Evolutionary conservation across 1,140 invertebrate genomes (phyloP).

Genomic region (Drosophila suzukii): DNA sequence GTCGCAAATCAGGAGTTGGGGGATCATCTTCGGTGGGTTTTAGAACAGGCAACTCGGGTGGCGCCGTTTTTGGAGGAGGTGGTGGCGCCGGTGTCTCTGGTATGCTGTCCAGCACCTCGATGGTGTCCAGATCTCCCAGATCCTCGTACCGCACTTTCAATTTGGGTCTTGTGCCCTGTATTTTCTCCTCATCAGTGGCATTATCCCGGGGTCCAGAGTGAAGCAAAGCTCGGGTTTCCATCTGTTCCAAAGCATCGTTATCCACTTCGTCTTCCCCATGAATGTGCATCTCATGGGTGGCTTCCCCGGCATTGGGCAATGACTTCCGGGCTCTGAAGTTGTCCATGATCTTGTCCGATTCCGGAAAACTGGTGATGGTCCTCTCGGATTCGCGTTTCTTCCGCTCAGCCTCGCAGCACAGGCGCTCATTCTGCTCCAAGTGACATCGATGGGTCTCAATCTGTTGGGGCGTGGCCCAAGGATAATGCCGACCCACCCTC

Average conservation of each 20-base stretch:
- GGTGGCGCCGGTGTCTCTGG: slow-evolving; percentile 71
- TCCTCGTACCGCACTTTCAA: slow-evolving; percentile 33
- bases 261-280: slow-evolving; percentile 67
- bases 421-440: slow-evolving; percentile 58
- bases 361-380: slow-evolving; percentile 70
- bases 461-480: slow-evolving; percentile 86
- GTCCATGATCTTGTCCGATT: slow-evolving; percentile 77
- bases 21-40: slow-evolving; percentile 34
- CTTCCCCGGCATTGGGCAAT: not conserved
- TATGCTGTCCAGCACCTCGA: slow-evolving; percentile 70
- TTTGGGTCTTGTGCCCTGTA: slow-evolving; percentile 42
- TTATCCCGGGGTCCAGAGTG: slow-evolving; percentile 52
- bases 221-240: slow-evolving; percentile 55
- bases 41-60: slow-evolving; percentile 40
- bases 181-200: slow-evolving; percentile 76
- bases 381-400: slow-evolving; percentile 75
- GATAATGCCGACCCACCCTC: slow-evolving; percentile 89
- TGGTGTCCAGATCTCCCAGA: slow-evolving; percentile 46
- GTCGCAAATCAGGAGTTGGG: slow-evolving; percentile 54
- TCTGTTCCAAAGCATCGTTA: slow-evolving; percentile 63
- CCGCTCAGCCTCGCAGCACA: slow-evolving; percentile 53
- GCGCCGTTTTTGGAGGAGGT: slow-evolving; percentile 58
- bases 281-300: slow-evolving; percentile 54
- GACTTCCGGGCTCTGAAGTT: slow-evolving; percentile 58
- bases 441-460: slow-evolving; percentile 48